These are phyloP conservation scores for Drosophila erecta DNA, from an alignment of 1,140 invertebrate species.

Conservation along the genomic window DNA sequence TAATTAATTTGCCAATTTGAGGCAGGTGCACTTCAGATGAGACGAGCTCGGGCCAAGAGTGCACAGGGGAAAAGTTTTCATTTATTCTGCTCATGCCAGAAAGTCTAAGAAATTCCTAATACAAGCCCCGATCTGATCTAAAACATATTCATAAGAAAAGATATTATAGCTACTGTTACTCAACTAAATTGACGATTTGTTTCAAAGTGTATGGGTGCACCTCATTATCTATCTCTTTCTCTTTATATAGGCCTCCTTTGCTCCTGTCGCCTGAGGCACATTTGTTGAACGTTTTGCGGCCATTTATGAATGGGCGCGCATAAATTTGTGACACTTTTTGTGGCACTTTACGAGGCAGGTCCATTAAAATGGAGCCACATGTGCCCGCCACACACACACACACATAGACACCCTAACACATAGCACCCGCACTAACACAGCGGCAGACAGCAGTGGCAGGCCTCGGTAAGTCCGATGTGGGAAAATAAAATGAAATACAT, in stretches of 20 bases:
- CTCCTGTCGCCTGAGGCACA: constrained; percentile 26
- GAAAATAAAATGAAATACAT: constrained; percentile 84
- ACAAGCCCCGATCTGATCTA: too few species aligned
- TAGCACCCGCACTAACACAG: constrained; percentile 13
- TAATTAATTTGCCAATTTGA: constrained; percentile 71
- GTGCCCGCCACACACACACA: constrained; percentile 43
- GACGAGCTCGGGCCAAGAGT: constrained; percentile 33
- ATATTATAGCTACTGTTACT: neutral
- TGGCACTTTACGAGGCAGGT: constrained; percentile 75
- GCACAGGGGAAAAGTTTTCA: neutral
- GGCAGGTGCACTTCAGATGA: constrained; percentile 40
- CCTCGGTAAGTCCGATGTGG: constrained; percentile 49
- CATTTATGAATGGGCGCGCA: constrained; percentile 68
- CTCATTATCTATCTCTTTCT: constrained; percentile 7
- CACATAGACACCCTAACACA: constrained; percentile 20
- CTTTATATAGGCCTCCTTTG: neutral
- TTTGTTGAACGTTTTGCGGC: constrained; percentile 60
- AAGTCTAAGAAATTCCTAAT: too few species aligned
- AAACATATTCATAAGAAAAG: too few species aligned
- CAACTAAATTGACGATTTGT: neutral
- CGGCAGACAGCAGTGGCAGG: constrained; percentile 25
- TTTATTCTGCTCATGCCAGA: too few species aligned
- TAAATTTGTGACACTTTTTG: constrained; percentile 80
- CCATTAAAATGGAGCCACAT: constrained; percentile 80
- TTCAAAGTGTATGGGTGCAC: constrained; percentile 9